phyloP scores from a whole-genome alignment of 2,797 vertebrate genomes.

The Jordanella pulchra region DNA sequence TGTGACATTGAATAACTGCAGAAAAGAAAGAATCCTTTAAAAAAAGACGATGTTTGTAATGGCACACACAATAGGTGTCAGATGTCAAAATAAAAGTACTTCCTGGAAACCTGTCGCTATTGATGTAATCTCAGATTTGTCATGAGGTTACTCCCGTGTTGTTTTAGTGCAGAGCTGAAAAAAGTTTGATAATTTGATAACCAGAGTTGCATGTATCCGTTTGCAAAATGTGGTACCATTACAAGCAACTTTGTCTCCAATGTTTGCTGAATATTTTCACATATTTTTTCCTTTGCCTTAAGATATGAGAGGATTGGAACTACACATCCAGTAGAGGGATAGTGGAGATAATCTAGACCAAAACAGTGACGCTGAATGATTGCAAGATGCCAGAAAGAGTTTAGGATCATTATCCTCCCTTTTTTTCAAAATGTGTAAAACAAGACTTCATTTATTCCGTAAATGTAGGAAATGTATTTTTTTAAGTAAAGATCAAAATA shows the following conservation, averaged over 20 bases:
- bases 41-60: background rate
- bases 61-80: background rate
- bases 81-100: background rate
- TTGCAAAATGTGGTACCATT: too few species aligned
- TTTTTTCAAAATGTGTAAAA: background rate
- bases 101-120: background rate
- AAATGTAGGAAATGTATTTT: background rate
- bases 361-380: too few species aligned
- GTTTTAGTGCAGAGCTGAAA: too few species aligned
- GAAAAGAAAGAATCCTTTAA: background rate
- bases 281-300: too few species aligned
- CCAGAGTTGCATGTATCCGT: too few species aligned
- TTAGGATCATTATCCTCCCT: background rate
- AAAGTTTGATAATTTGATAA: too few species aligned
- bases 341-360: too few species aligned
- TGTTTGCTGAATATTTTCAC: too few species aligned
- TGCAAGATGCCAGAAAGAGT: too few species aligned
- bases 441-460: background rate
- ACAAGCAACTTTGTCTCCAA: too few species aligned
- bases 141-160: background rate
- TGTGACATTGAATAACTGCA: background rate
- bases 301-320: too few species aligned
- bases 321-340: too few species aligned
- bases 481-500: background rate
- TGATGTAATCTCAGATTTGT: background rate